These are phyloP conservation scores for Ochotona curzoniae DNA, from an alignment of 2,113 vertebrate genomes.

Conservation along the genomic window DNA sequence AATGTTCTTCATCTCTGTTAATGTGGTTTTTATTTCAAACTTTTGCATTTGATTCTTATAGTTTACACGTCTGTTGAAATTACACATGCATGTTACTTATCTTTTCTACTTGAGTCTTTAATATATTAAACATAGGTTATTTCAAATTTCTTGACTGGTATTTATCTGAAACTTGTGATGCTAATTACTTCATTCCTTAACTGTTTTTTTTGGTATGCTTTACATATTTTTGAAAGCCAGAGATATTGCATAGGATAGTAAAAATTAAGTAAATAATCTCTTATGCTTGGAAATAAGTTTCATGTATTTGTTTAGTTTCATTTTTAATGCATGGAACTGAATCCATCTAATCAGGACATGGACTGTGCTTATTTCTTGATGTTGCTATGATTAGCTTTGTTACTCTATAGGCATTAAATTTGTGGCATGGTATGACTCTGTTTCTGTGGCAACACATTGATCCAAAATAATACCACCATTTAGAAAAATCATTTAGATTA, in stretches of 20 bases:
- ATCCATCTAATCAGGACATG: background rate
- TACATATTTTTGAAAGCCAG: background rate
- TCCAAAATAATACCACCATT: background rate
- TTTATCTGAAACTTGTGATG: background rate
- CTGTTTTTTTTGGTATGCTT: background rate
- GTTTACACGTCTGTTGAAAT: background rate
- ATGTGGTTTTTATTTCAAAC: background rate
- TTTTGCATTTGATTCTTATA: background rate
- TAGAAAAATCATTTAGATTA: constrained; percentile 42
- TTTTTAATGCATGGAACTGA: background rate
- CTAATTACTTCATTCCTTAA: background rate
- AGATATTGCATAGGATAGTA: background rate
- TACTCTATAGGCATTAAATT: background rate
- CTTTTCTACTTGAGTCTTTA: background rate
- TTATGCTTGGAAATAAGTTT: background rate
- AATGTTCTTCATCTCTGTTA: background rate
- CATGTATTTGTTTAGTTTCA: background rate
- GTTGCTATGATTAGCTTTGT: background rate
- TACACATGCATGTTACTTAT: background rate
- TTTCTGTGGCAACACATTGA: background rate
- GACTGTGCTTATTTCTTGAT: background rate
- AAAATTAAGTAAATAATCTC: background rate
- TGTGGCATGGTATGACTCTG: background rate
- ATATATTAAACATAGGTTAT: background rate
- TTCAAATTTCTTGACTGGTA: background rate